Evolutionary conservation across 1,140 invertebrate genomes (phyloP).

Genomic region (Lepidurus apus): DNA sequence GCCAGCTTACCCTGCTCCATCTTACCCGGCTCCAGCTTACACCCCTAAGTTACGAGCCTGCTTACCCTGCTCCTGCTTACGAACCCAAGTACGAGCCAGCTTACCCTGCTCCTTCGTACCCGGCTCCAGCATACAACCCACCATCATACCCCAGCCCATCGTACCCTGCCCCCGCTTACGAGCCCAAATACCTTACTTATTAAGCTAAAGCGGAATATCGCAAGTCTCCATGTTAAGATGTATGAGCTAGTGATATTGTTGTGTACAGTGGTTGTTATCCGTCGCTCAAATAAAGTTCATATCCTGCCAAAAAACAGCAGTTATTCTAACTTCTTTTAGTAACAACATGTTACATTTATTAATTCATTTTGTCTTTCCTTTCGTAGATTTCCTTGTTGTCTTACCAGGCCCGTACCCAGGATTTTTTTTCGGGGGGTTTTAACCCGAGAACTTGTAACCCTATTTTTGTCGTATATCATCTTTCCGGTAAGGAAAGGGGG

Average conservation of each 20-base stretch:
- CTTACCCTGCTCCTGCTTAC: background rate
- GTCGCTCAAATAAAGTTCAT: background rate
- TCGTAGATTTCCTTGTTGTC: too few relatives aligned
- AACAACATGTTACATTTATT: background rate
- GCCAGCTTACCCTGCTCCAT: background rate
- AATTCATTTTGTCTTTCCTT: too few relatives aligned
- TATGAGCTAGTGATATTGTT: background rate
- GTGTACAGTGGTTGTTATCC: slow-evolving; percentile 5
- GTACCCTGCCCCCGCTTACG: background rate
- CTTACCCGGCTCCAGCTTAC: background rate
- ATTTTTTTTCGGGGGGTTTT: too few relatives aligned
- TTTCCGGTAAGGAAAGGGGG: too few relatives aligned
- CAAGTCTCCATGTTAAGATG: background rate
- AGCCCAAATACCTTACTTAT: background rate
- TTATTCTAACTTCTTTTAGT: background rate
- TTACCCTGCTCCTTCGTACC: background rate
- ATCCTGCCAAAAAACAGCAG: background rate
- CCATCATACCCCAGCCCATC: background rate
- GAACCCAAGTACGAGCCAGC: background rate
- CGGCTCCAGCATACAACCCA: background rate
- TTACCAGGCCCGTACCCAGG: too few relatives aligned
- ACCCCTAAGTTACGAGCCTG: background rate
- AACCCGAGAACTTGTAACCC: too few relatives aligned
- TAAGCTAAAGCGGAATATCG: background rate
- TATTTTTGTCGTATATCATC: too few relatives aligned